Percentiles rank a stretch among this genome's conserved stretches.
Conservation (phyloP, 1,140 invertebrate species). For the Gonatopus flavifemur region DNA sequence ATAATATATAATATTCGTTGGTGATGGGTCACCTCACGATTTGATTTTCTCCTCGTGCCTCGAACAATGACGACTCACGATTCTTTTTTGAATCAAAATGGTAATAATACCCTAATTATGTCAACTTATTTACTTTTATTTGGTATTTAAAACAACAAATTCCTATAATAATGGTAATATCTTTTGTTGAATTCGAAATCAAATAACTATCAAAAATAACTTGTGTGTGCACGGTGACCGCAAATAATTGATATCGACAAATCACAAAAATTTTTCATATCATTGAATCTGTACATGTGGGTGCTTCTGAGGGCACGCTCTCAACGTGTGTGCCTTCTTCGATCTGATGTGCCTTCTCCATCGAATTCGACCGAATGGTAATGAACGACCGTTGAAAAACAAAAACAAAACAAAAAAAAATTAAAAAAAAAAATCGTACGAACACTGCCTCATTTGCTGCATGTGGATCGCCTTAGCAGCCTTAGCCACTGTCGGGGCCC, state of each 20-base stretch:
- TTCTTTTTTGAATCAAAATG: too few relatives aligned
- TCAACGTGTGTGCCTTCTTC: slow-evolving; percentile 49
- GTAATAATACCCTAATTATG: too few relatives aligned
- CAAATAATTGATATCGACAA: slow-evolving; percentile 36
- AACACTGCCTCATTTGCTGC: slow-evolving; percentile 62
- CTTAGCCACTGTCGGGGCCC: slow-evolving; percentile 61
- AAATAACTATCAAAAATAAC: too few relatives aligned
- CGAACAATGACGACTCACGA: too few relatives aligned
- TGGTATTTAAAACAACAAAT: too few relatives aligned
- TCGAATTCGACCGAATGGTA: slow-evolving; percentile 55
- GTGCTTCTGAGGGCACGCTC: slow-evolving; percentile 52
- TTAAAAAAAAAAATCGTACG: slow-evolving; percentile 51
- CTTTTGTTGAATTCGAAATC: too few relatives aligned
- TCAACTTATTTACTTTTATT: too few relatives aligned
- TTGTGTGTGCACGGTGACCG: too few relatives aligned
- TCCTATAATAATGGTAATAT: too few relatives aligned
- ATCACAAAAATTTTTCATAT: slow-evolving; percentile 39
- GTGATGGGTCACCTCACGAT: too few relatives aligned
- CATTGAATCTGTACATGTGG: slow-evolving; percentile 57
- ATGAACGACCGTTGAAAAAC: slow-evolving; percentile 31
- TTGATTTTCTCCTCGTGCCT: too few relatives aligned
- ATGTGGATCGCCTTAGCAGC: slow-evolving; percentile 62
- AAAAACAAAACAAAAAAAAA: slow-evolving; percentile 31
- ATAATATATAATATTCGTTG: too few relatives aligned
- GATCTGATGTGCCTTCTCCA: slow-evolving; percentile 53